Evolutionary conservation across 2,113 vertebrate species (phyloP).

Genomic region (Sorex araneus): DNA sequence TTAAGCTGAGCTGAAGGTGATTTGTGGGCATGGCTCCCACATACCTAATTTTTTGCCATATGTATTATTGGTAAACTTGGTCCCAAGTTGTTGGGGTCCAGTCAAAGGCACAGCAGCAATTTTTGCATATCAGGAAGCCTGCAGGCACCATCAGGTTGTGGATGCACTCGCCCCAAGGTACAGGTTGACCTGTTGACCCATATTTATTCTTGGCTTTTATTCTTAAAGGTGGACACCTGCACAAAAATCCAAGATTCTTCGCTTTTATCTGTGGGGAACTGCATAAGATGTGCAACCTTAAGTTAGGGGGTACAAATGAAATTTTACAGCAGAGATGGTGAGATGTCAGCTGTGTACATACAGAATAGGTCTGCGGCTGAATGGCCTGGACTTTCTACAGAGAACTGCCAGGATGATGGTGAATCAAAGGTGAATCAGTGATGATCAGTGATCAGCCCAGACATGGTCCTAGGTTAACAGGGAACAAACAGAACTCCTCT

Average conservation of each 20-base stretch:
- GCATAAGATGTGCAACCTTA: background rate
- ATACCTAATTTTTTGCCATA: too few species aligned
- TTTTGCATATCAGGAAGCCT: too few species aligned
- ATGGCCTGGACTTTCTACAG: background rate
- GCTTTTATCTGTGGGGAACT: background rate
- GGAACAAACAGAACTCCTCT: background rate
- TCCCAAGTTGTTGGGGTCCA: too few species aligned
- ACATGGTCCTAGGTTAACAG: background rate
- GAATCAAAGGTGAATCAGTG: background rate
- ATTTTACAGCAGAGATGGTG: background rate
- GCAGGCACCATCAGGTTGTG: too few species aligned
- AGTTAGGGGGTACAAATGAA: background rate
- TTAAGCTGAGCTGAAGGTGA: too few species aligned
- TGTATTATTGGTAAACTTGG: too few species aligned
- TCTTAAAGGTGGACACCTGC: background rate
- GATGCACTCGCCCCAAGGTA: too few species aligned
- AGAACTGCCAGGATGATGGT: background rate
- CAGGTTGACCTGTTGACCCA: too few species aligned
- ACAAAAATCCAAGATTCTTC: background rate
- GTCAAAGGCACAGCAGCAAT: too few species aligned
- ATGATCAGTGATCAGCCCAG: background rate
- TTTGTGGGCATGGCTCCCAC: too few species aligned
- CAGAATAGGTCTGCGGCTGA: background rate
- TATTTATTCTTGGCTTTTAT: constrained; percentile 26
- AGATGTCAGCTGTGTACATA: background rate